Percentiles rank a stretch among this genome's conserved stretches.
Conservation (phyloP, 2,797 vertebrate genomes). For the Sebastes umbrosus region DNA sequence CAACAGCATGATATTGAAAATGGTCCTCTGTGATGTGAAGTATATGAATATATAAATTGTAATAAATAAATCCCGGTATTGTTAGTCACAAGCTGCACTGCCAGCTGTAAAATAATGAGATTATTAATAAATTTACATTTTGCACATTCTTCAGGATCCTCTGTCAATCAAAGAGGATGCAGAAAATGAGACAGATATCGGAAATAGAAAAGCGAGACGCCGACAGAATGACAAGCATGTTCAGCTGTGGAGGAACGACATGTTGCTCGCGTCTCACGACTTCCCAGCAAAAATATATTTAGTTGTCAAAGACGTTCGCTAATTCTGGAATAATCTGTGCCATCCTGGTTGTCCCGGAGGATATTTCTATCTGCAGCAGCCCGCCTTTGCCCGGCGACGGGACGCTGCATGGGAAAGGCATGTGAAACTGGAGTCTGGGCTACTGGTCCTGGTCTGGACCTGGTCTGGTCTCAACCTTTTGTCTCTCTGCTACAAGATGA, state of each 20-base stretch:
- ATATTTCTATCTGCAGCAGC: constrained; percentile 75
- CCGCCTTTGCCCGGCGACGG: constrained; percentile 34
- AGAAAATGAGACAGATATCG: constrained; percentile 54
- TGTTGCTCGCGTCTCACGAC: constrained; percentile 26
- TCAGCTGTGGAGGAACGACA: constrained; percentile 65
- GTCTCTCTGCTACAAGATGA: constrained; percentile 39
- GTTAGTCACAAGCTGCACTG: constrained; percentile 22
- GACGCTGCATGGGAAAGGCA: constrained; percentile 67
- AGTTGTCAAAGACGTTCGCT: constrained; percentile 76
- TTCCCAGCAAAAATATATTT: constrained; percentile 66
- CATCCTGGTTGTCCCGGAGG: constrained; percentile 62
- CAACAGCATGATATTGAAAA: too few relatives aligned
- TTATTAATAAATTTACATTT: constrained; percentile 49
- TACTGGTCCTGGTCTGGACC: constrained; percentile 9
- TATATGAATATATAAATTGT: background rate
- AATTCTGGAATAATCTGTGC: constrained; percentile 80
- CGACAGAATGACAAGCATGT: constrained; percentile 62
- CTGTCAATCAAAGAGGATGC: constrained; percentile 39
- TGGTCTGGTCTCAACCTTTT: constrained; percentile 28
- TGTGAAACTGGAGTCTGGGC: constrained; percentile 74
- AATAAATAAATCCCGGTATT: background rate
- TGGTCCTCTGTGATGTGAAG: background rate
- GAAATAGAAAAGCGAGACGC: constrained; percentile 43
- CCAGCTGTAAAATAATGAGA: constrained; percentile 35
- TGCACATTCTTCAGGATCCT: constrained; percentile 61